phyloP scores from a whole-genome alignment of 2,113 vertebrate species.

The Lutjanus erythropterus region DNA sequence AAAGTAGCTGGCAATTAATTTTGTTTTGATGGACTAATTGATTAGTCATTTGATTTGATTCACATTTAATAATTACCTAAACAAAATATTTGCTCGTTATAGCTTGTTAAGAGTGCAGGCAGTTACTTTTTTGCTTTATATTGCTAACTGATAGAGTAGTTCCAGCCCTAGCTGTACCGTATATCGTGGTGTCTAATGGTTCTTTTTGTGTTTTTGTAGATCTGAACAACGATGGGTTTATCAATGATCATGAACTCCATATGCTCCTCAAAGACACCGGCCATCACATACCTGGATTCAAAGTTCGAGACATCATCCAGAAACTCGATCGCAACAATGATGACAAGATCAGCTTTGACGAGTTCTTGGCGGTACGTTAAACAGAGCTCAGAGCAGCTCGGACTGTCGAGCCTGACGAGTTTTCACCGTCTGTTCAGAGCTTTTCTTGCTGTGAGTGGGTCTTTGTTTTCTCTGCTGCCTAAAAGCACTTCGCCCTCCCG shows the following conservation, averaged over 20 bases:
- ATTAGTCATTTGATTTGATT: too few species aligned
- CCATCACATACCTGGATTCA: constrained; percentile 91
- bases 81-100: not conserved
- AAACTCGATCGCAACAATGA: constrained; percentile 95
- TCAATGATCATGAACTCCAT: constrained; percentile 91
- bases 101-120: not conserved
- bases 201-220: constrained; percentile 81
- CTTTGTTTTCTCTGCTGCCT: constrained; percentile 33
- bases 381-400: not conserved
- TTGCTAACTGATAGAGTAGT: not conserved
- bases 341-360: constrained; percentile 93
- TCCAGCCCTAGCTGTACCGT: not conserved
- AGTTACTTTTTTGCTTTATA: not conserved
- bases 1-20: too few species aligned
- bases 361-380: constrained; percentile 91
- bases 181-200: not conserved
- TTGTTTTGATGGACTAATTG: too few species aligned
- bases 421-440: not conserved
- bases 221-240: constrained; percentile 90
- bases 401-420: not conserved
- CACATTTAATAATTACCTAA: not conserved
- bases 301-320: constrained; percentile 94
- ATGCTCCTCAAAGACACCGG: constrained; percentile 94
- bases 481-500: constrained; percentile 30
- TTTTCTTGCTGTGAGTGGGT: not conserved